phyloP scores from a whole-genome alignment of 2,113 vertebrate genomes.

The Toxostoma redivivum region DNA sequence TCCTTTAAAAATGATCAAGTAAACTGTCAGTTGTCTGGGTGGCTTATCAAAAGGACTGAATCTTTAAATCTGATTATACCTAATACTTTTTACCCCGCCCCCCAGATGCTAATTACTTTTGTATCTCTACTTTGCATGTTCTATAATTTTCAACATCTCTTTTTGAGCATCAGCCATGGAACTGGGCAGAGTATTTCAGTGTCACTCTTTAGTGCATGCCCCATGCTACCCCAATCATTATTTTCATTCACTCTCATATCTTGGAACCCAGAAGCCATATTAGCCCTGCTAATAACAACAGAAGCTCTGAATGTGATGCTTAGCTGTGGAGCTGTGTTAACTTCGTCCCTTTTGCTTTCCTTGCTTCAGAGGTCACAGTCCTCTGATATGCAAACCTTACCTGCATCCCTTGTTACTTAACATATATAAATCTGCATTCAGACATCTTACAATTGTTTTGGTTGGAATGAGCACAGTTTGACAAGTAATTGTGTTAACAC shows the following conservation, averaged over 20 bases:
- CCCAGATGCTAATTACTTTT: background rate
- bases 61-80: slow-evolving; percentile 17
- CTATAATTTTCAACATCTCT: background rate
- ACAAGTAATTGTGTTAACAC: background rate
- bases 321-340: background rate
- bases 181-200: background rate
- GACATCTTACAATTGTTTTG: background rate
- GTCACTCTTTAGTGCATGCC: background rate
- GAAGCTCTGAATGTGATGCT: background rate
- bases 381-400: background rate
- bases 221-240: background rate
- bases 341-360: background rate
- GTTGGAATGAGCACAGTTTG: background rate
- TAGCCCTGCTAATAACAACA: background rate
- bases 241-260: background rate
- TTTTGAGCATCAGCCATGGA: background rate
- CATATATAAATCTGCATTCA: background rate
- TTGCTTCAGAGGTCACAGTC: background rate
- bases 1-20: background rate
- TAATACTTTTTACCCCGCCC: background rate
- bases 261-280: background rate
- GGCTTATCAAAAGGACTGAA: background rate
- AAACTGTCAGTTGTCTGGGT: background rate
- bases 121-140: background rate
- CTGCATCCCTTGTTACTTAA: background rate